Base-by-base conservation (phyloP, 2,113 vertebrate genomes). In the Nycticorax nycticorax region DNA sequence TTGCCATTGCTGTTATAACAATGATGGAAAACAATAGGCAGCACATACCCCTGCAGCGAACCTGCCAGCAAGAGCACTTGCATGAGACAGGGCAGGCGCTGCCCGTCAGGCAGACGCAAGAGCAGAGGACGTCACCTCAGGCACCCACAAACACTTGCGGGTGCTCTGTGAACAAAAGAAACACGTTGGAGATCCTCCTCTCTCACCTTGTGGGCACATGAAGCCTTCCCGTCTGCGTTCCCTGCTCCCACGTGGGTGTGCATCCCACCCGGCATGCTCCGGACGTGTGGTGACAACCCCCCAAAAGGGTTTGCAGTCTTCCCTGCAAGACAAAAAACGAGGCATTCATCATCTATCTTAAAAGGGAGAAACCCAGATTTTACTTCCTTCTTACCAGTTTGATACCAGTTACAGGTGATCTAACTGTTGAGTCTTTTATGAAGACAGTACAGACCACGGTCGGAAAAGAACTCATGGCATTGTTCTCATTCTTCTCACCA, bases 61-160 rank as follows among this genome's bases (percentile, higher is more conserved):
- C 32, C 55, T 1, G 1, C 52, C 24, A 37, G 72, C 5, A 0
- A 8, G 3, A 53, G 43, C 0, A 0, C 62, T 41, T 1, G 0
- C 33, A 32, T 2, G 8, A 26, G 39, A 32, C 63, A 14, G 47
- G 74, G 45, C 77, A 69, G n/a, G 59, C 10, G 12, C 56, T 56
- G 72, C 80, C 28, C 6, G 2, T 11, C 39, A 28, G 47, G 50
- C 27, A 47, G 37, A 35, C 1, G 2, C 39, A 32, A 41, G 16
- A 67, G 72, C 47, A 27, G 30, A 41, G n/a, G 22, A 32, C 2
- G 1, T 8, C 80, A 23, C 62, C 39, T 35, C 33, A 24, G 55
- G 32, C 68, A 79, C 48, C 67, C 48, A 30, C 0, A 0, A 39
- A 71, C 6, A 1, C 59, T 24, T 3, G 0, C 0, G 0, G 59